Conservation (phyloP, 2,888 invertebrate genomes). For the Caenorhabditis sp. region DNA sequence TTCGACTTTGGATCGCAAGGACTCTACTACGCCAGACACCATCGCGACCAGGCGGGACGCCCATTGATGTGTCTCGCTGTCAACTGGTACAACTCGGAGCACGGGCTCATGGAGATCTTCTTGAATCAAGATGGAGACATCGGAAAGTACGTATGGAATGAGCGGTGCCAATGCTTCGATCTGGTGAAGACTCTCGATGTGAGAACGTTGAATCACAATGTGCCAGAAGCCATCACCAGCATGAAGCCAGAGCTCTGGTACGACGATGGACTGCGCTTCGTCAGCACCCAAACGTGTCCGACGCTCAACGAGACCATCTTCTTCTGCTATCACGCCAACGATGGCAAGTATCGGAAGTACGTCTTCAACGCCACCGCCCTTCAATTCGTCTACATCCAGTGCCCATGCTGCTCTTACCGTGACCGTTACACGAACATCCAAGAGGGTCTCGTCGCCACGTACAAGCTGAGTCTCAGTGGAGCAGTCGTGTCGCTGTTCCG, state of each 20-base stretch:
- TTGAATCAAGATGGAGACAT: conserved; percentile 15
- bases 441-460: neutral
- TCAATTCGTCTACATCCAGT: neutral
- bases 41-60: neutral
- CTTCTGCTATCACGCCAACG: conserved; percentile 5
- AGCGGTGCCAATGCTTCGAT: neutral
- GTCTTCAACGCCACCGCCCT: neutral
- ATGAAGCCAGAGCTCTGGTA: neutral
- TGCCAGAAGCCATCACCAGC: neutral
- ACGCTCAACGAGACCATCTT: neutral
- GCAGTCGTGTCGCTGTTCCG: neutral
- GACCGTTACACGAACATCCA: neutral
- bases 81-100: conserved; percentile 17
- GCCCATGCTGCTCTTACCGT: neutral
- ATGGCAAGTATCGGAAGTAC: conserved; percentile 1
- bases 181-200: conserved; percentile 1
- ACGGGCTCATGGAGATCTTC: conserved; percentile 23
- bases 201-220: neutral
- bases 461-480: neutral
- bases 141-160: conserved; percentile 13
- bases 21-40: neutral
- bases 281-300: neutral
- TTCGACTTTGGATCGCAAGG: conserved; percentile 8
- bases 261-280: neutral
- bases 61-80: conserved; percentile 15